These are phyloP conservation scores for Pissodes strobi DNA, from an alignment of 1,140 invertebrate species.

Conservation along the genomic window DNA sequence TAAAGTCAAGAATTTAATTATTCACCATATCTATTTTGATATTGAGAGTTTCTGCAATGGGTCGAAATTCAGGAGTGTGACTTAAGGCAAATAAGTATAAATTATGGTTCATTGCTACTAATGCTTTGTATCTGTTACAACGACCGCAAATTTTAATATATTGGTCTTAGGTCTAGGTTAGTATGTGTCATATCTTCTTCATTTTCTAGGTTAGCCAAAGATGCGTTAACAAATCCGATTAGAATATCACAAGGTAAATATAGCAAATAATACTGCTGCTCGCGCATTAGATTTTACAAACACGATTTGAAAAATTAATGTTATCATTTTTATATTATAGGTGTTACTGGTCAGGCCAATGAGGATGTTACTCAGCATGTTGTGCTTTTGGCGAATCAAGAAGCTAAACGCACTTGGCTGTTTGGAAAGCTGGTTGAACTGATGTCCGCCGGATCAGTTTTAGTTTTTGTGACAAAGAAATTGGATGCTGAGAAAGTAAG, in stretches of 20 bases:
- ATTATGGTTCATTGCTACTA: too few relatives aligned
- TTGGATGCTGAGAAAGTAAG: constrained; percentile 58
- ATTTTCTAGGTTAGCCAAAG: constrained; percentile 73
- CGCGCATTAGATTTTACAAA: background rate
- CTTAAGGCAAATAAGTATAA: background rate
- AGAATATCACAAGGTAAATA: constrained; percentile 82
- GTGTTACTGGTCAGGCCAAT: constrained; percentile 90
- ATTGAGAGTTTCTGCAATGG: too few relatives aligned
- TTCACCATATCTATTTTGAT: too few relatives aligned
- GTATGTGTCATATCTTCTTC: too few relatives aligned
- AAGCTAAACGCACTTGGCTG: constrained; percentile 94
- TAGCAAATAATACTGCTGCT: too few relatives aligned
- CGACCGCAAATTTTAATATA: too few relatives aligned
- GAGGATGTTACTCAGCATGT: constrained; percentile 92
- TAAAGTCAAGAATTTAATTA: too few relatives aligned
- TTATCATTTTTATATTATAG: constrained; percentile 3
- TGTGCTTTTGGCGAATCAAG: constrained; percentile 74
- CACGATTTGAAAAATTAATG: background rate
- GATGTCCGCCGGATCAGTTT: constrained; percentile 84
- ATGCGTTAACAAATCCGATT: constrained; percentile 91
- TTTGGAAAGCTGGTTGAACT: constrained; percentile 85
- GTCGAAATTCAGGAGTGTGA: too few relatives aligned
- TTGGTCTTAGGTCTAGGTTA: too few relatives aligned
- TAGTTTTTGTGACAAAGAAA: constrained; percentile 99
- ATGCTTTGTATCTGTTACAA: too few relatives aligned